Conservation (phyloP, 2,888 invertebrate genomes). For the Agrochola lota region DNA sequence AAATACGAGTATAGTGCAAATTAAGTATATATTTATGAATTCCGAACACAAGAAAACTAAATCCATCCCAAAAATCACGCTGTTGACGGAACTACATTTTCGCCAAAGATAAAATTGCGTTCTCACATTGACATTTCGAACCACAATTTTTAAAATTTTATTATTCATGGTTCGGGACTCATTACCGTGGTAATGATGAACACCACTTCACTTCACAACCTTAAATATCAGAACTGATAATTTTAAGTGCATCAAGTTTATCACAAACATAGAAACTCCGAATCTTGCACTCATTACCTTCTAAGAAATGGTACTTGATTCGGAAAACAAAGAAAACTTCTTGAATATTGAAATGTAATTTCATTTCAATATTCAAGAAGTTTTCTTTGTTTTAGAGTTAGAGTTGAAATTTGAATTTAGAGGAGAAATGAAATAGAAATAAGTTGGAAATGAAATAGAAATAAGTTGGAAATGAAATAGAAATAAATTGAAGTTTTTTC, state of each 20-base stretch:
- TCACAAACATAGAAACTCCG: not conserved
- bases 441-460: not conserved
- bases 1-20: too few species aligned
- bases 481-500: too few species aligned
- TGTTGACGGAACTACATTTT: not conserved
- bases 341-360: not conserved
- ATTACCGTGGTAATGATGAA: not conserved
- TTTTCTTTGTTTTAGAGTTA: too few species aligned
- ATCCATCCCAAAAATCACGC: not conserved
- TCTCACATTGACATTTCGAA: not conserved
- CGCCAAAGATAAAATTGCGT: not conserved
- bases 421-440: not conserved
- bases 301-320: too few species aligned
- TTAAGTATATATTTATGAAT: not conserved
- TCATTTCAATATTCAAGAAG: too few species aligned
- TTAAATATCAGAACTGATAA: not conserved
- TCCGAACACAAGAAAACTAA: not conserved
- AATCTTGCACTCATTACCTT: not conserved
- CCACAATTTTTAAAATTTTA: too few species aligned
- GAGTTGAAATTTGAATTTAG: not conserved
- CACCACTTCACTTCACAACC: not conserved
- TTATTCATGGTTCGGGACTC: not conserved
- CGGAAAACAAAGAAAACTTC: too few species aligned
- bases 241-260: not conserved
- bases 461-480: too few species aligned